Percentiles rank a stretch among this genome's conserved stretches.
phyloP scores from a whole-genome alignment of 2,797 vertebrate species.

The Emys orbicularis region DNA sequence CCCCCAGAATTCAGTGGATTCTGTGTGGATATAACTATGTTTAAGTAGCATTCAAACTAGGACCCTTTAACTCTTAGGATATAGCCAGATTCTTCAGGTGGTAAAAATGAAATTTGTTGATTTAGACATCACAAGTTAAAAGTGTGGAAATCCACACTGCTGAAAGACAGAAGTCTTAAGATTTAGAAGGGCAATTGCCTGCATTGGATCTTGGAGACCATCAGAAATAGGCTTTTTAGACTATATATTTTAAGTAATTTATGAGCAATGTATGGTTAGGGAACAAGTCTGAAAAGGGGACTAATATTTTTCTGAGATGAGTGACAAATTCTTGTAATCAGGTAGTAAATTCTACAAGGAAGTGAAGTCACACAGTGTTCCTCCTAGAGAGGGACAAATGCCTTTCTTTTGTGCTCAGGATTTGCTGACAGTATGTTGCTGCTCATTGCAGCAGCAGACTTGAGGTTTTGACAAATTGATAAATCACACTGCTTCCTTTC shows the following conservation, averaged over 20 bases:
- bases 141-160: fast-evolving
- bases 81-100: neutral
- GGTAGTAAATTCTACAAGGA: conserved; percentile 55
- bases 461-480: neutral
- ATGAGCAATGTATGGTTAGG: conserved; percentile 45
- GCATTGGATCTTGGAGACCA: conserved; percentile 40
- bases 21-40: neutral
- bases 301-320: conserved; percentile 11
- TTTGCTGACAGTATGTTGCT: neutral
- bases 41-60: neutral
- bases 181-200: conserved; percentile 63
- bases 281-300: conserved; percentile 41
- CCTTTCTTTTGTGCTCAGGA: conserved; percentile 12
- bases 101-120: neutral
- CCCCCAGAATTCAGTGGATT: neutral
- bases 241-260: neutral
- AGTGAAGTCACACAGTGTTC: conserved; percentile 11
- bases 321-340: conserved; percentile 45
- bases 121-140: neutral
- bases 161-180: fast-evolving
- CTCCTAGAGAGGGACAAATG: conserved; percentile 18
- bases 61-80: neutral
- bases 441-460: conserved; percentile 4
- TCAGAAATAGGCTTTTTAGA: conserved; percentile 15
- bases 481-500: neutral